Percentiles rank a stretch among this genome's conserved stretches.
Conservation (phyloP, 2,797 vertebrate genomes). For the Crocidura indochinensis region DNA sequence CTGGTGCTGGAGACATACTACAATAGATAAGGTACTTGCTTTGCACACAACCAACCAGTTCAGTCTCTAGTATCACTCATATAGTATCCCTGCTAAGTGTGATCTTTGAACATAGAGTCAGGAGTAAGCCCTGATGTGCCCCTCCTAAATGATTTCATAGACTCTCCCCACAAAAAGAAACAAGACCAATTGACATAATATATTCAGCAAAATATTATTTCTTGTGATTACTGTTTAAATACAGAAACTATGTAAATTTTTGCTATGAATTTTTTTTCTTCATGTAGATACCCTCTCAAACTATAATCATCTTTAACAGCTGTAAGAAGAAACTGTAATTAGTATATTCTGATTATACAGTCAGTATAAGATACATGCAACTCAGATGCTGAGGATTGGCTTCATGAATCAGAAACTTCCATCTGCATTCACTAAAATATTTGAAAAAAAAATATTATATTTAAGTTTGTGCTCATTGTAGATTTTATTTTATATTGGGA, state of each 20-base stretch:
- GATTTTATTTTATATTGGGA: background rate
- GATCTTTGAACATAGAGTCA: too few species aligned
- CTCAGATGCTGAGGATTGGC: background rate
- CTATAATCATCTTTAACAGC: background rate
- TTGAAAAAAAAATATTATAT: background rate
- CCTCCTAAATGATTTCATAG: too few species aligned
- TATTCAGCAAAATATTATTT: constrained; percentile 31
- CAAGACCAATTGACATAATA: background rate
- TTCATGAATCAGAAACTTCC: constrained; percentile 38
- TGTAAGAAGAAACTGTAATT: background rate
- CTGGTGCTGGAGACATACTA: too few species aligned
- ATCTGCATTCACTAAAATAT: constrained; percentile 48
- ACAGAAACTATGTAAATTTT: background rate
- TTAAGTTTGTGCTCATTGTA: background rate
- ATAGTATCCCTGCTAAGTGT: too few species aligned
- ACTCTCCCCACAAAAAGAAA: too few species aligned
- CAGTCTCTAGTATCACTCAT: too few species aligned
- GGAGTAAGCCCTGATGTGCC: too few species aligned
- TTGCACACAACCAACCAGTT: too few species aligned
- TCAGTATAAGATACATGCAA: background rate
- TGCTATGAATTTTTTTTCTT: background rate
- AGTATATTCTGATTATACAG: background rate
- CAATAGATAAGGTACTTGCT: too few species aligned
- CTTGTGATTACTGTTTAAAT: constrained; percentile 1
- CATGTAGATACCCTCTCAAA: background rate